Percentiles rank a stretch among this genome's conserved stretches.
Conservation (phyloP, 2,113 vertebrate species). For the Eonycteris spelaea region DNA sequence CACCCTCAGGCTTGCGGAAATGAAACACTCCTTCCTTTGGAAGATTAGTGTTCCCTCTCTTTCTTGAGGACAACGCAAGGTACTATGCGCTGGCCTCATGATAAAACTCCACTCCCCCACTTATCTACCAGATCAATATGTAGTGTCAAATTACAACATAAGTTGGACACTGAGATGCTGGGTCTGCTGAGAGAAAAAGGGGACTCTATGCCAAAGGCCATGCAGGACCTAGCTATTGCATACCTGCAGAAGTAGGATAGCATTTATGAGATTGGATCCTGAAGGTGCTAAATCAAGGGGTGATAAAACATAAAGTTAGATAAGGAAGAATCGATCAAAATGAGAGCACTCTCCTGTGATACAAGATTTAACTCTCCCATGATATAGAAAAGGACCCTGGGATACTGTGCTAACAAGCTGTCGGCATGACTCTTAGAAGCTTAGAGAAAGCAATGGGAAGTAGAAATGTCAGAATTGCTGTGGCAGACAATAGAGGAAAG, state of each 20-base stretch:
- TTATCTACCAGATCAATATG: background rate
- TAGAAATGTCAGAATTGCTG: background rate
- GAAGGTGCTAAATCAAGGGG: background rate
- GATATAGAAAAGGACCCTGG: background rate
- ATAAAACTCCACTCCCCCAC: background rate
- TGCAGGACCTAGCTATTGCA: background rate
- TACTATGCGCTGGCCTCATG: background rate
- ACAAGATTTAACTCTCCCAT: background rate
- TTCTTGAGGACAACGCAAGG: background rate
- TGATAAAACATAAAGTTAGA: background rate
- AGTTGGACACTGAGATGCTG: background rate
- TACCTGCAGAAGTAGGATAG: background rate
- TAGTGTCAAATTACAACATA: background rate
- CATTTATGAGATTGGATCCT: background rate
- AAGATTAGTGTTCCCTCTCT: background rate
- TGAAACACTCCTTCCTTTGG: background rate
- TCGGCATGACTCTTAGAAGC: slow-evolving; percentile 6
- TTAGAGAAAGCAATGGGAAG: background rate
- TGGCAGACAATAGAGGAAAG: slow-evolving; percentile 13
- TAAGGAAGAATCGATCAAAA: slow-evolving; percentile 45
- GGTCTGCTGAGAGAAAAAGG: background rate
- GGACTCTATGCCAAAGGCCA: background rate
- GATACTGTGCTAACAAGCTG: slow-evolving; percentile 37
- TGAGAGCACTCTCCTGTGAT: background rate
- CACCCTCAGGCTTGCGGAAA: background rate